phyloP scores from a whole-genome alignment of 2,888 invertebrate genomes.

The Cacoxenus indagator region DNA sequence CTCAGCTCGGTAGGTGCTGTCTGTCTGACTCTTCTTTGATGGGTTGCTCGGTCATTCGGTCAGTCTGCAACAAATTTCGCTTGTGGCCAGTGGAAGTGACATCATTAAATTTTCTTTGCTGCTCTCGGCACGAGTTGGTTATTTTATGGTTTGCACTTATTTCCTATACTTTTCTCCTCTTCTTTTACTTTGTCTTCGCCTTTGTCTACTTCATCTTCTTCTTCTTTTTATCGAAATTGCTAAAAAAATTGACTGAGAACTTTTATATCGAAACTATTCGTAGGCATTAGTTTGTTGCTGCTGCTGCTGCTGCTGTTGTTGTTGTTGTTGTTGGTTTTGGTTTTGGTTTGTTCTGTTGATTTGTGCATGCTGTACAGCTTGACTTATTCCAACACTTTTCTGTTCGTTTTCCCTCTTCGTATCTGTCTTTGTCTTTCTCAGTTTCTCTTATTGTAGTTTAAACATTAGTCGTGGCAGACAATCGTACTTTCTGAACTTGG shows the following conservation, averaged over 20 bases:
- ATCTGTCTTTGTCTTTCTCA: not conserved
- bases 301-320: not conserved
- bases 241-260: conserved; percentile 50
- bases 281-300: conserved; percentile 34
- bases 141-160: conserved; percentile 40
- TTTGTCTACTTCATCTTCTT: not conserved
- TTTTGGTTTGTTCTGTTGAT: not conserved
- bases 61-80: conserved; percentile 23
- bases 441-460: not conserved
- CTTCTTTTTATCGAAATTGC: conserved; percentile 23
- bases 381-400: not conserved
- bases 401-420: not conserved
- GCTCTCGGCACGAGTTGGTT: conserved; percentile 30
- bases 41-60: not conserved
- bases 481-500: conserved; percentile 41
- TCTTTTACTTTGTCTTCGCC: not conserved
- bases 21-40: not conserved
- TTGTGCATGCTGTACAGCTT: too few species aligned
- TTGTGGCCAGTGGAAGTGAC: conserved; percentile 57
- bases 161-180: not conserved
- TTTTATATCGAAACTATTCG: conserved; percentile 32
- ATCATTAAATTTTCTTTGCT: conserved; percentile 57
- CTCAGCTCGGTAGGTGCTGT: not conserved
- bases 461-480: not conserved
- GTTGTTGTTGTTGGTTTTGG: not conserved